Evolutionary conservation across 2,113 vertebrate genomes (phyloP).

Genomic region (Albula goreensis): DNA sequence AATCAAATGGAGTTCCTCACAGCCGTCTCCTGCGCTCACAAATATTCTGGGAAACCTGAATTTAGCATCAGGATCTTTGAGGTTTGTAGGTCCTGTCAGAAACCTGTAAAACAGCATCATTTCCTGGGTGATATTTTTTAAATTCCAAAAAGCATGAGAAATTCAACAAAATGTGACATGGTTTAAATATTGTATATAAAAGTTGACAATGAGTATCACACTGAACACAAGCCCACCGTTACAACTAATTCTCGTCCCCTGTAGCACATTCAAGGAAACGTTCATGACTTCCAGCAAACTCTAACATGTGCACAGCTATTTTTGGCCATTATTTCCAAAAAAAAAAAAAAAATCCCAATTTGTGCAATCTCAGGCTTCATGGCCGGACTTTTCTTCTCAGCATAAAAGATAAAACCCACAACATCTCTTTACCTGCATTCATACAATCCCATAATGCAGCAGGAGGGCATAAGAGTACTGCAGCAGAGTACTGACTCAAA

Average conservation of each 20-base stretch:
- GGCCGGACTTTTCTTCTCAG: too few species aligned
- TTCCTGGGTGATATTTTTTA: background rate
- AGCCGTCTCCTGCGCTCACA: constrained; percentile 83
- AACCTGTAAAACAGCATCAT: constrained; percentile 76
- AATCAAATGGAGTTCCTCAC: constrained; percentile 93
- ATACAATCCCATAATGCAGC: too few species aligned
- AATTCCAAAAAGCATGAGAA: too few species aligned
- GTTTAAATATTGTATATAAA: background rate
- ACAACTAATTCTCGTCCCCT: background rate
- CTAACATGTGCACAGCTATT: background rate
- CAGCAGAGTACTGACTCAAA: too few species aligned
- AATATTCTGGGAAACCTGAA: constrained; percentile 96
- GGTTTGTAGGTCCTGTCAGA: constrained; percentile 90
- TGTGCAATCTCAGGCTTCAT: background rate
- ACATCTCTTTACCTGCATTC: too few species aligned
- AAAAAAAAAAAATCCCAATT: background rate
- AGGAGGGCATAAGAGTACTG: too few species aligned
- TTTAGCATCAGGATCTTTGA: constrained; percentile 93
- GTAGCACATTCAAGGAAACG: background rate
- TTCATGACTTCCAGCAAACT: background rate
- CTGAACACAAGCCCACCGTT: background rate
- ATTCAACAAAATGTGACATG: background rate
- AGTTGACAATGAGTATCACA: background rate
- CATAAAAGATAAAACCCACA: too few species aligned
- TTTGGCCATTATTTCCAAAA: background rate